A percentile compares a stretch with the other conserved stretches of the same genome.
Conservation (phyloP, 2,113 vertebrate species). For the Proterorhinus semilunaris region DNA sequence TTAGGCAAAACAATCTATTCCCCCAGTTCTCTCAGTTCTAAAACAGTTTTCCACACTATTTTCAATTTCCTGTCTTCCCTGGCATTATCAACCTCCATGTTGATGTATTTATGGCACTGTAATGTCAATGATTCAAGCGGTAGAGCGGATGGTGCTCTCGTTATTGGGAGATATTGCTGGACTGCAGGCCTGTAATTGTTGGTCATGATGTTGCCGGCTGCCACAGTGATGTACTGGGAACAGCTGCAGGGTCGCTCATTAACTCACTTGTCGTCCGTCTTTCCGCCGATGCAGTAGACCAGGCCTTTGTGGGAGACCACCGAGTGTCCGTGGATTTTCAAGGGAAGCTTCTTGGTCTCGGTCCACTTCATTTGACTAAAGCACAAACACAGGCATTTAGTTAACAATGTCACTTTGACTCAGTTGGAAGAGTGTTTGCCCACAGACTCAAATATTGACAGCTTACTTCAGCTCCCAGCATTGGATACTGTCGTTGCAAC, state of each 20-base stretch:
- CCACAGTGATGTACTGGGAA: conserved; percentile 45
- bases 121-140: not conserved
- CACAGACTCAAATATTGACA: too few species aligned
- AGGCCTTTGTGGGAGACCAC: conserved; percentile 89
- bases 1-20: not conserved
- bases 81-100: not conserved
- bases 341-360: conserved; percentile 91
- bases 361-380: conserved; percentile 89
- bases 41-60: not conserved
- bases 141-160: conserved; percentile 1
- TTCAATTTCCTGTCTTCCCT: conserved; percentile 1
- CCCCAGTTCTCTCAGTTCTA: not conserved
- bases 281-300: conserved; percentile 95
- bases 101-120: not conserved
- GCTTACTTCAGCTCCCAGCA: too few species aligned
- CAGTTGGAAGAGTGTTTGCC: too few species aligned
- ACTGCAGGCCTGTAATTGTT: conserved; percentile 18
- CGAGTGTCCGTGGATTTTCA: conserved; percentile 94
- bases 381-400: too few species aligned
- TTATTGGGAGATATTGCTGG: conserved; percentile 8
- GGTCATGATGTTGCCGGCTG: conserved; percentile 17
- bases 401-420: too few species aligned
- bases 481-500: too few species aligned
- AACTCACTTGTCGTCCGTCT: conserved; percentile 98
- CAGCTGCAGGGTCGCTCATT: conserved; percentile 50